Evolutionary conservation across 2,888 invertebrate genomes (phyloP).

Genomic region (Hirtodrosophila confusa): DNA sequence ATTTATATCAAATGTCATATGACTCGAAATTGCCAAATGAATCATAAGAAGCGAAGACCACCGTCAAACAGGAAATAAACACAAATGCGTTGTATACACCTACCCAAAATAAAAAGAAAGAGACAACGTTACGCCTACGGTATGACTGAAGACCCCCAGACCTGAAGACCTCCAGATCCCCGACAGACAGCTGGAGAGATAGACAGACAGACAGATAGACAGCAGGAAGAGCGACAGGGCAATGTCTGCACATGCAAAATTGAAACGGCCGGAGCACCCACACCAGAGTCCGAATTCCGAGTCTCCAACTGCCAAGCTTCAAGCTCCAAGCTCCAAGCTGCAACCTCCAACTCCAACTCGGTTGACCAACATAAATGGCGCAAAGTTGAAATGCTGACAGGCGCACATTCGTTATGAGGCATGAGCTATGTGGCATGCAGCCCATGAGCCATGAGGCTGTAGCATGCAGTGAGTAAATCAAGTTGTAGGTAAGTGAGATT

Average conservation of each 20-base stretch:
- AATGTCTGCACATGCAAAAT: conserved; percentile 54
- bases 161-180: conserved; percentile 27
- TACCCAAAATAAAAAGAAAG: conserved; percentile 47
- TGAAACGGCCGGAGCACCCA: conserved; percentile 57
- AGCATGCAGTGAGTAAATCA: conserved; percentile 74
- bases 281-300: conserved; percentile 28
- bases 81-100: conserved; percentile 51
- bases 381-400: conserved; percentile 82
- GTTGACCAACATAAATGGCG: conserved; percentile 82
- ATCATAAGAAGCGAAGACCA: conserved; percentile 70
- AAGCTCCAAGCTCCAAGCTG: conserved; percentile 14
- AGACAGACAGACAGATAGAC: conserved; percentile 10
- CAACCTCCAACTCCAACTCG: conserved; percentile 30
- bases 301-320: conserved; percentile 3
- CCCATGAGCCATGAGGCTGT: conserved; percentile 24
- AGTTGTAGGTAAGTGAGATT: conserved; percentile 81
- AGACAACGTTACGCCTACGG: conserved; percentile 56
- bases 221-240: conserved; percentile 20
- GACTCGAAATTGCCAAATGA: conserved; percentile 76
- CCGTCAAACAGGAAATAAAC: conserved; percentile 79
- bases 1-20: conserved; percentile 78
- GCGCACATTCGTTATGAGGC: conserved; percentile 78
- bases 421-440: conserved; percentile 40
- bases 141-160: conserved; percentile 28
- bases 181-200: conserved; percentile 19